Conservation (phyloP, 2,888 invertebrate genomes). For the Venustoraphidia nigricollis region DNA sequence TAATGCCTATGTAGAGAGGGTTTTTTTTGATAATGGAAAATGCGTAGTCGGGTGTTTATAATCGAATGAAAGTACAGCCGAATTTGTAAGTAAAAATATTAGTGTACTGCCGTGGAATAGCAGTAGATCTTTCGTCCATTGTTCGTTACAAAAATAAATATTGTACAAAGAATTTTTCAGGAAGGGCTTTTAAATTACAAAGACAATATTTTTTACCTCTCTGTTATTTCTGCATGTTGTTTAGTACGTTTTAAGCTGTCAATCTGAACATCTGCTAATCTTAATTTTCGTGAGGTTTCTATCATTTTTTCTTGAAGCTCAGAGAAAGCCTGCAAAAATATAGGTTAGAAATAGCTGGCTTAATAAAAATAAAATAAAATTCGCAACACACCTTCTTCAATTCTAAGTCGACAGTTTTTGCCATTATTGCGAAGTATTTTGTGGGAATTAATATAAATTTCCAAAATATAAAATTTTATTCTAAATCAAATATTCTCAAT, state of each 20-base stretch:
- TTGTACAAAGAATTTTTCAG: no score
- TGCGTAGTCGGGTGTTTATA: no score
- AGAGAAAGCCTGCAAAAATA: conserved; percentile 45
- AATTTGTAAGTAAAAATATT: no score
- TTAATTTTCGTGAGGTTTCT: conserved; percentile 64
- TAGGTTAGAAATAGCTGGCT: conserved; percentile 1
- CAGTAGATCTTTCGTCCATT: no score
- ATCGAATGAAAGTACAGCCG: no score
- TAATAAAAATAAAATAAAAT: conserved; percentile 3
- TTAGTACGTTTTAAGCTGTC: conserved; percentile 48
- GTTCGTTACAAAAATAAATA: no score
- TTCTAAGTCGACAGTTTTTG: conserved; percentile 24
- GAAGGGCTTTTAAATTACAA: no score
- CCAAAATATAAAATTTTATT: background rate
- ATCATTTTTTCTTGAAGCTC: conserved; percentile 71
- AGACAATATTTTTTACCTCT: conserved; percentile 29
- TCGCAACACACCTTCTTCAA: conserved; percentile 23
- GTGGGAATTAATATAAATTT: background rate
- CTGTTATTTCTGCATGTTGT: conserved; percentile 56
- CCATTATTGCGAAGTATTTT: conserved; percentile 5
- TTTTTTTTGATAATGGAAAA: no score
- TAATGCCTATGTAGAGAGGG: no score
- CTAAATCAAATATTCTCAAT: no score
- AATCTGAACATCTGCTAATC: conserved; percentile 63
- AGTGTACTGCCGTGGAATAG: no score